Percentiles rank a stretch among this genome's conserved stretches.
phyloP scores from a whole-genome alignment of 92 coral and sea anemone species.

The Micromussa lordhowensis region DNA sequence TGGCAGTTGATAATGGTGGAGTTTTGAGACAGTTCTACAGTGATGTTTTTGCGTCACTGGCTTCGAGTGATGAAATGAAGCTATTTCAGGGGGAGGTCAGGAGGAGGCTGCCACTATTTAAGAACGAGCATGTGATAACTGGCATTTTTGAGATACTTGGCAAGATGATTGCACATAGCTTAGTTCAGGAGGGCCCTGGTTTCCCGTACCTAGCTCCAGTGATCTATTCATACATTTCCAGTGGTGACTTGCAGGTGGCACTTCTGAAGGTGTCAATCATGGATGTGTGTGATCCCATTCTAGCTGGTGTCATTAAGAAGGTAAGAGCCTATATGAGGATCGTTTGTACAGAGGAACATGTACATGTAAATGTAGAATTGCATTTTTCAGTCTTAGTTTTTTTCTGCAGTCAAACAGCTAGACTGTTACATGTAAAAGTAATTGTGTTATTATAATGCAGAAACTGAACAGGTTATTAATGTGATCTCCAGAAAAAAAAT shows the following conservation, averaged over 20 bases:
- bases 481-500: too few species aligned
- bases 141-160: slow-evolving; percentile 61
- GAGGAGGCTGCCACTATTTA: neutral
- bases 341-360: too few species aligned
- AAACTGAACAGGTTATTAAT: too few species aligned
- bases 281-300: neutral
- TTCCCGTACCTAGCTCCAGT: slow-evolving; percentile 72
- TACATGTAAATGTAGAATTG: too few species aligned
- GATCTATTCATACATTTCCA: slow-evolving; percentile 51
- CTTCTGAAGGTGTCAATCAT: slow-evolving; percentile 25
- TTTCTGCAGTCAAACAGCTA: too few species aligned
- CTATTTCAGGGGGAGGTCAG: neutral
- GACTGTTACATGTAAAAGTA: too few species aligned
- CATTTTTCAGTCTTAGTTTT: too few species aligned
- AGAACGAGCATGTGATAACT: slow-evolving; percentile 54
- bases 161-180: slow-evolving; percentile 68
- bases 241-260: slow-evolving; percentile 58
- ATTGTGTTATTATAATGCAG: too few species aligned
- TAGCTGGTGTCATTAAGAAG: too few species aligned
- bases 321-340: too few species aligned
- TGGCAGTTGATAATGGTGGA: slow-evolving; percentile 6
- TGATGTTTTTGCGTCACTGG: neutral
- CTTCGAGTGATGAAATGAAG: neutral
- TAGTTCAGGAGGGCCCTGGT: slow-evolving; percentile 70
- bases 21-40: slow-evolving; percentile 5